These are phyloP conservation scores for Micropoecilia bifurca DNA, from an alignment of 2,797 vertebrate genomes.

Conservation along the genomic window DNA sequence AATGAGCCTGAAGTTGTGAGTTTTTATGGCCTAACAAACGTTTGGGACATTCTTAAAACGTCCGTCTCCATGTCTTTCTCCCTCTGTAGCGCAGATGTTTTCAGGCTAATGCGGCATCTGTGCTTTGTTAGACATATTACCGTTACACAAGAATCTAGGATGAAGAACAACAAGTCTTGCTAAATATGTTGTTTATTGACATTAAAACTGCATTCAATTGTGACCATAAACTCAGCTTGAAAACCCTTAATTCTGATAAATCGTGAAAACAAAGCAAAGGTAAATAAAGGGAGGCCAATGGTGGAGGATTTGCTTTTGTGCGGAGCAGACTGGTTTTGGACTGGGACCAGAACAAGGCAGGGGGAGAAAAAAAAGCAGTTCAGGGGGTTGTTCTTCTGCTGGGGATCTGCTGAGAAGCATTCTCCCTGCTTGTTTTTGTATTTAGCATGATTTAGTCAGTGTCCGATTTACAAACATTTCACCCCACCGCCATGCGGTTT, in stretches of 20 bases:
- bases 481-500: conserved; percentile 69
- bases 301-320: conserved; percentile 45
- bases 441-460: conserved; percentile 73
- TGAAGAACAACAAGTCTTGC: conserved; percentile 74
- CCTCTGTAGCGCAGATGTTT: conserved; percentile 68
- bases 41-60: conserved; percentile 59
- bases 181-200: conserved; percentile 77
- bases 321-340: conserved; percentile 62
- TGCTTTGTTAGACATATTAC: conserved; percentile 77
- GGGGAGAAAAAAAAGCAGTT: conserved; percentile 55
- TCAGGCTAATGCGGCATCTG: conserved; percentile 76
- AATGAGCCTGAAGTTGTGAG: too few species aligned
- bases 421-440: conserved; percentile 71
- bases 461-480: conserved; percentile 80
- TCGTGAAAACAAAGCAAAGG: conserved; percentile 64
- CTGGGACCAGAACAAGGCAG: conserved; percentile 37
- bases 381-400: conserved; percentile 66
- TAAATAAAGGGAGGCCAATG: conserved; percentile 53
- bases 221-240: conserved; percentile 48
- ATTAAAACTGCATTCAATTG: conserved; percentile 71
- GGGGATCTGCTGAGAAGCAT: conserved; percentile 72
- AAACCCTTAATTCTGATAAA: conserved; percentile 58
- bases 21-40: too few species aligned
- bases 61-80: conserved; percentile 48
- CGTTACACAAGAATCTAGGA: conserved; percentile 74